A percentile compares a stretch with the other conserved stretches of the same genome.
These are phyloP conservation scores for Pseudococcus viburni DNA, from an alignment of 2,888 invertebrate genomes.

Conservation along the genomic window DNA sequence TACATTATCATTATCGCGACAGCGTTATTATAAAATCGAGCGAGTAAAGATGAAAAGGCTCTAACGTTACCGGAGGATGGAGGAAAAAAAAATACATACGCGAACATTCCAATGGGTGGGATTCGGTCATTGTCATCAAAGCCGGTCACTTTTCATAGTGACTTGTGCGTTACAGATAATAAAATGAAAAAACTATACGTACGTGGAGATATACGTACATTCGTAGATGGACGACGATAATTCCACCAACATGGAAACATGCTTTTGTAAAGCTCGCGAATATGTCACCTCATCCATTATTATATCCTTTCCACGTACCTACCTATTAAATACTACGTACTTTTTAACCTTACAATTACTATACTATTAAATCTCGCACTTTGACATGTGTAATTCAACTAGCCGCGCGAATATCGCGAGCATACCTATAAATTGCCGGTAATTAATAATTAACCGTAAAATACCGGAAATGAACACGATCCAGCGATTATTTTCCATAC, in stretches of 20 bases:
- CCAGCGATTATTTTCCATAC: constrained; percentile 14
- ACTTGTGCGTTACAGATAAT: constrained; percentile 4
- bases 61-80: neutral
- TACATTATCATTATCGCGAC: constrained; percentile 21
- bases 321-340: neutral
- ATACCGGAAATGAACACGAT: constrained; percentile 31
- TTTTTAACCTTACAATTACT: constrained; percentile 3
- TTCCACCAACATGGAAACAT: constrained; percentile 10
- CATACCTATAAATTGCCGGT: neutral
- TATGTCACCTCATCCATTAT: neutral
- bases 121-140: constrained; percentile 16
- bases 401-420: neutral
- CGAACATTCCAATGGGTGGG: neutral
- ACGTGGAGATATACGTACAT: neutral
- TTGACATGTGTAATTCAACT: neutral
- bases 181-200: neutral
- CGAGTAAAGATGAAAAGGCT: constrained; percentile 48
- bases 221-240: constrained; percentile 1
- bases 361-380: constrained; percentile 14
- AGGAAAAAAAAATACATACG: constrained; percentile 28
- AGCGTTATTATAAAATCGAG: constrained; percentile 27
- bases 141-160: constrained; percentile 37
- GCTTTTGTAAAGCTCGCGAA: neutral
- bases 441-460: constrained; percentile 52
- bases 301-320: neutral